Base-by-base conservation (phyloP, 2,797 vertebrate species). In the Parauchenoglanis punctatus region DNA sequence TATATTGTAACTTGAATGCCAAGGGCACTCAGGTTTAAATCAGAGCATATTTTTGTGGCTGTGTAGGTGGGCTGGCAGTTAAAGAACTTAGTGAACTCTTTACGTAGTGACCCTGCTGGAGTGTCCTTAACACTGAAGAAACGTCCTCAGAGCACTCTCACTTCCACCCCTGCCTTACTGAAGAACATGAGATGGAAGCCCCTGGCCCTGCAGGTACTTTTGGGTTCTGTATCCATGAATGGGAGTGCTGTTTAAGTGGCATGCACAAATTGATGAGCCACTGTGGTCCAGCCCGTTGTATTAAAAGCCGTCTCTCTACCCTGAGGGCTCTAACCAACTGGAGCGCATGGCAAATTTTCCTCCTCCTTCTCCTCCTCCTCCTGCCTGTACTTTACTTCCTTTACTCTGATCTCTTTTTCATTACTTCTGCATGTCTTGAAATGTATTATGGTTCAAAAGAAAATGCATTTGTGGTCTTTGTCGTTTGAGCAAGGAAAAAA, bases 171-270 rank as follows among this genome's bases (percentile, higher is more conserved):
- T 7, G 97, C 97, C 81, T 95, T 98, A 85, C 95, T 98, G 89
- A 98, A 98, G 93, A 98, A 98, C 72, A 97, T 98, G 94, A 94
- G 97, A 91, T 98, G 97, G 97, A 98, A 98, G 90, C 97, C 97
- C 11, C 94, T 98, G 78, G 97, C 97, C 8, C 94, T 98, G 87
- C 97, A 98, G 95, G 97, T 97, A 89, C 87, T 85, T 40, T 67
- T 78, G 67, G 58, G 31, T 67, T 90, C 8, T 91, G 25, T 88
- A 86, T 91, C 46, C 81, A 56, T 89, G 40, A 81, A 54, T 84
- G 35, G 76, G 28, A 86, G 81, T 90, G 18, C 90, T 61, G 40
- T 86, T 87, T 91, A 87, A 88, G 83, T 91, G 54, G 56, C 87
- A 68, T 93, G 89, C 87, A 81, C 90, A 63, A 54, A 73, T 73